A percentile compares a stretch with the other conserved stretches of the same genome.
Evolutionary conservation across 2,888 invertebrate species (phyloP).

Genomic region (Drosophila heteroneura): DNA sequence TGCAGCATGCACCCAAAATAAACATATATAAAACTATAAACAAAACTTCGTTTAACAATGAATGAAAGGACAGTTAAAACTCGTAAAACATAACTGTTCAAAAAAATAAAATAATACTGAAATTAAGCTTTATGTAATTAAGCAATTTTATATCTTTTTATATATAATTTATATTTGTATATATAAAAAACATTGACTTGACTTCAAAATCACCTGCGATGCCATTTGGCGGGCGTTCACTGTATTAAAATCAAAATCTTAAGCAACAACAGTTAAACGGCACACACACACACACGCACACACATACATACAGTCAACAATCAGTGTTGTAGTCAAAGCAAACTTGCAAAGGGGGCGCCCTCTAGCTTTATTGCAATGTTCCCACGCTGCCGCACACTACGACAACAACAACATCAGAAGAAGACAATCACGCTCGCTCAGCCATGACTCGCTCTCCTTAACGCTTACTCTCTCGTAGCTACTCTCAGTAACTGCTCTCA

Average conservation of each 20-base stretch:
- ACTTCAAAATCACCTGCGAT: background rate
- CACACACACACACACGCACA: constrained; percentile 6
- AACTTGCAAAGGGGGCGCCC: constrained; percentile 21
- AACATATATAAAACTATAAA: background rate
- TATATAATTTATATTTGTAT: background rate
- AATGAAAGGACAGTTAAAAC: constrained; percentile 20
- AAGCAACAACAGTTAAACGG: constrained; percentile 30
- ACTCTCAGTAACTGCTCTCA: constrained; percentile 32
- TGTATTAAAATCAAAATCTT: constrained; percentile 4
- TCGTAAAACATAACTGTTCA: background rate
- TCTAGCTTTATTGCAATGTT: constrained; percentile 51
- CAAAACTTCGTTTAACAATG: constrained; percentile 13
- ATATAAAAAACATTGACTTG: background rate
- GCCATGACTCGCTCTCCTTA: constrained; percentile 62
- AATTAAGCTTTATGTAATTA: background rate
- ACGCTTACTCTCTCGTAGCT: constrained; percentile 32
- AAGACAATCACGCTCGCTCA: constrained; percentile 73
- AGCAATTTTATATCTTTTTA: background rate
- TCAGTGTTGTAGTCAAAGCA: constrained; percentile 39
- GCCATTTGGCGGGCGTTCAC: background rate
- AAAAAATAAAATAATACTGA: too few species aligned
- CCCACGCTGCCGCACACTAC: constrained; percentile 70
- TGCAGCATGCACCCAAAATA: constrained; percentile 28
- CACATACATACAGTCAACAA: constrained; percentile 2
- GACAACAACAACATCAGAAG: constrained; percentile 1